Base-by-base conservation (phyloP, 2,797 vertebrate species). In the Pseudocheirus occidentalis region DNA sequence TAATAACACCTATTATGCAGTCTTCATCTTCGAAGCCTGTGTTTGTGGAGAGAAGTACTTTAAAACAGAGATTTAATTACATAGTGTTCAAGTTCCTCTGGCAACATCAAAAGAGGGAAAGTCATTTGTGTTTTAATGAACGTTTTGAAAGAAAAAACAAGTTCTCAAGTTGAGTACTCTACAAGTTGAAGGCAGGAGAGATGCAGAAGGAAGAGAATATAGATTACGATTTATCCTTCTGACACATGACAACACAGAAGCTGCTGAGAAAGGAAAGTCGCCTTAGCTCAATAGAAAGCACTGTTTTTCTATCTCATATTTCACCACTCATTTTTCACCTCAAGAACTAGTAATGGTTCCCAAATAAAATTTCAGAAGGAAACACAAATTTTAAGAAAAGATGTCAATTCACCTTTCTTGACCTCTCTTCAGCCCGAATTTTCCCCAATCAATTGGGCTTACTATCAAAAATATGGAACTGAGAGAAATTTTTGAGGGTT, bases 61-160 rank as follows among this genome's bases (percentile, higher is more conserved):
- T 98, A 96, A 98, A 98, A 97, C 90, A 98, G 95, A 97, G 95
- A 97, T 97, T 98, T 98, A 98, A 98, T 98, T 98, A 97, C 93
- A 98, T 34, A 90, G 95, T 97, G 81, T 94, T 96, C 97, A 97
- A 97, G 31, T 96, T 97, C 96, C 98, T 97, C 95, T 97, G 95
- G 96, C 96, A 98, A 94, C 96, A 97, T 98, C 96, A 98, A 98
- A 97, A 98, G 90, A 46, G 34, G 97, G 94, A 98, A 97, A 97
- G 96, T 97, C 58, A 96, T 97, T 98, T 98, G 96, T 97, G 95
- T 55, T 98, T 98, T 97, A 98, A 98, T 97, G 92, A 98, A 98
- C 95, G 95, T 97, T 98, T 98, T 98, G 96, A 98, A 98, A 97
- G 96, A 95, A 96, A 98, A 55, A 55, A 90, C 93, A 98, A 98